Percentiles rank a stretch among this genome's conserved stretches.
These are phyloP conservation scores for Vanessa atalanta DNA, from an alignment of 1,140 invertebrate genomes.

Conservation along the genomic window DNA sequence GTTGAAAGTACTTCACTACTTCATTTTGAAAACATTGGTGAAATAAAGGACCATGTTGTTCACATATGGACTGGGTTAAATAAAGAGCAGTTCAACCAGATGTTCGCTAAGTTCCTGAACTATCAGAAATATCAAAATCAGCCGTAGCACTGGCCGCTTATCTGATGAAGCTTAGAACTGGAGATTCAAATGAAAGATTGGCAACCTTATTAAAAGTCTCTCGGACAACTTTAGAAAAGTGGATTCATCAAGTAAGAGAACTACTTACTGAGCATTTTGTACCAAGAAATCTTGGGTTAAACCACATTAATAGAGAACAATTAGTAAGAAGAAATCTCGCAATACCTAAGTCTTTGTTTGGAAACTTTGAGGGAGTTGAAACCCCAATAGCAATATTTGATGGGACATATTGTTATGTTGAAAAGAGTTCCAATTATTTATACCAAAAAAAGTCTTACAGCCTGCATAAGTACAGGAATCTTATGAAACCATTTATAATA, in stretches of 20 bases:
- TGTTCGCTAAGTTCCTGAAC: constrained; percentile 23
- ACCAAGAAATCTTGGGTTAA: constrained; percentile 35
- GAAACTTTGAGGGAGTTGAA: constrained; percentile 30
- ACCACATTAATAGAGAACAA: constrained; percentile 29
- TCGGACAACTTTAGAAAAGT: constrained; percentile 41
- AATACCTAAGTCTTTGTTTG: constrained; percentile 38
- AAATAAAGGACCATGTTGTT: constrained; percentile 31
- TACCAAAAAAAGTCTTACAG: constrained; percentile 17
- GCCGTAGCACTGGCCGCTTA: constrained; percentile 21
- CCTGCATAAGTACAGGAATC: neutral
- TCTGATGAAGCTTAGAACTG: constrained; percentile 41
- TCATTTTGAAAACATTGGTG: neutral
- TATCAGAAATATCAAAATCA: constrained; percentile 34
- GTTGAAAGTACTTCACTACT: no score
- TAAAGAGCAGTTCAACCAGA: constrained; percentile 39
- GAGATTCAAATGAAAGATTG: constrained; percentile 26
- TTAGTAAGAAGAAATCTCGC: constrained; percentile 8
- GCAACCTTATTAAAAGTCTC: constrained; percentile 36
- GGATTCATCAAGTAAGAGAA: constrained; percentile 37
- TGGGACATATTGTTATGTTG: constrained; percentile 32
- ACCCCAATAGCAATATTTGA: constrained; percentile 32
- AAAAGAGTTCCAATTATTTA: constrained; percentile 34
- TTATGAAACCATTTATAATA: constrained; percentile 23
- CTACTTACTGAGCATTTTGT: constrained; percentile 40
- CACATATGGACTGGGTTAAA: constrained; percentile 37